Percentiles rank a stretch among this genome's conserved stretches.
phyloP scores from a whole-genome alignment of 2,113 vertebrate genomes.

The Ia io region DNA sequence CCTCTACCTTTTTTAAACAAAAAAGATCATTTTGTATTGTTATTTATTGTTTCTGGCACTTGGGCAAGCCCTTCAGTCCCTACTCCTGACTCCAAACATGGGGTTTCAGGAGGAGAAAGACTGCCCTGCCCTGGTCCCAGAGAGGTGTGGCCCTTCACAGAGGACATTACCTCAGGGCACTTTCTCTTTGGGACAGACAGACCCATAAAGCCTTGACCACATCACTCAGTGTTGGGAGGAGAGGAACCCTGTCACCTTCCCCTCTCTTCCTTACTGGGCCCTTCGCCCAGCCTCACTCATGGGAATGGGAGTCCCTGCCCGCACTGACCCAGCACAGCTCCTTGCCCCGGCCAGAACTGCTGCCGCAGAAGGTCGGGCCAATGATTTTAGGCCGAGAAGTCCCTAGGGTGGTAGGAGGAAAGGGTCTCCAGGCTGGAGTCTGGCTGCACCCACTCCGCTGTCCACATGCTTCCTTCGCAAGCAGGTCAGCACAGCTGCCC shows the following conservation, averaged over 20 bases:
- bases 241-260: neutral
- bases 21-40: constrained; percentile 56
- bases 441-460: neutral
- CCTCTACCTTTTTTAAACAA: constrained; percentile 57
- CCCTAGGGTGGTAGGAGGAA: neutral
- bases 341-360: constrained; percentile 40
- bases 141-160: neutral
- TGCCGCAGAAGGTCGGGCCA: neutral
- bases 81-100: neutral
- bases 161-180: neutral
- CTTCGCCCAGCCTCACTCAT: neutral
- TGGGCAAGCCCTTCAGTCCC: constrained; percentile 5
- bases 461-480: constrained; percentile 63
- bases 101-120: constrained; percentile 4
- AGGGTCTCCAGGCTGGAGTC: neutral
- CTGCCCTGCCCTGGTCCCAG: neutral
- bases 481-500: constrained; percentile 51
- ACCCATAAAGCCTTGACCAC: neutral
- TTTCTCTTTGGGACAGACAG: constrained; percentile 14
- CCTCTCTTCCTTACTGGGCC: neutral
- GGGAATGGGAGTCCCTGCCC: neutral
- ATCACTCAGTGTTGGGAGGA: neutral
- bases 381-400: neutral
- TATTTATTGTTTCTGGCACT: constrained; percentile 72
- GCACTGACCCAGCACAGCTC: neutral